Base-by-base conservation (phyloP, 2,797 vertebrate genomes). In the Sebastes flavidus region DNA sequence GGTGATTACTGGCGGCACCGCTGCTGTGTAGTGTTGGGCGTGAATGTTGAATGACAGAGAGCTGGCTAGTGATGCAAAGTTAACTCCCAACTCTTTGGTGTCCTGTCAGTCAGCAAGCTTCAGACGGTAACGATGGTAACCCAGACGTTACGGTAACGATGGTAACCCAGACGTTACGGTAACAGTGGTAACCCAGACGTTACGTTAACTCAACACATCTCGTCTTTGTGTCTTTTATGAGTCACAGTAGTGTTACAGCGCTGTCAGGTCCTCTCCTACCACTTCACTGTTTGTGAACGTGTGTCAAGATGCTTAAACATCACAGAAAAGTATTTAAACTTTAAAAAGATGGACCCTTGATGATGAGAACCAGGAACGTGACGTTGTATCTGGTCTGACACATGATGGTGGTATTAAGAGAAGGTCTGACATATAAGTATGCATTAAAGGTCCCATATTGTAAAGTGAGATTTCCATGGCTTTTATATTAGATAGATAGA, bases 11-110 rank as follows among this genome's bases (percentile, higher is more conserved):
- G n/a, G 2, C 2, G 2, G 4, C 27, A 1, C 5, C 0, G 24
- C 59, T 22, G 62, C 27, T 49, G 2, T 49, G 2, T 30, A 18
- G 25, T 61, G 58, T 65, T 11, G 6, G 22, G 5, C 2, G 12
- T n/a, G 13, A 65, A 20, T 56, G 9, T 65, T 62, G 29, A 52
- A 13, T 16, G 32, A 56, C 10, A 5, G 18, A 32, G 11, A 65
- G 16, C 22, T 52, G 24, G 52, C 27, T 34, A 32, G 13, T 18
- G 25, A 13, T 20, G 20, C 13, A 29, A 70, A 86, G 36, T 86
- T 65, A 65, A 22, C 58, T 4, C 16, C 16, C 13, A 80, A 70
- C 27, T 70, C 7, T 27, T 13, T 25, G 12, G 8, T 16, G 54
- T 24, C 20, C 13, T 30, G 29, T 22, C 52, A 18, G 13, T 42